phyloP scores from a whole-genome alignment of 1,140 invertebrate species.

The Heliconius hewitsoni region DNA sequence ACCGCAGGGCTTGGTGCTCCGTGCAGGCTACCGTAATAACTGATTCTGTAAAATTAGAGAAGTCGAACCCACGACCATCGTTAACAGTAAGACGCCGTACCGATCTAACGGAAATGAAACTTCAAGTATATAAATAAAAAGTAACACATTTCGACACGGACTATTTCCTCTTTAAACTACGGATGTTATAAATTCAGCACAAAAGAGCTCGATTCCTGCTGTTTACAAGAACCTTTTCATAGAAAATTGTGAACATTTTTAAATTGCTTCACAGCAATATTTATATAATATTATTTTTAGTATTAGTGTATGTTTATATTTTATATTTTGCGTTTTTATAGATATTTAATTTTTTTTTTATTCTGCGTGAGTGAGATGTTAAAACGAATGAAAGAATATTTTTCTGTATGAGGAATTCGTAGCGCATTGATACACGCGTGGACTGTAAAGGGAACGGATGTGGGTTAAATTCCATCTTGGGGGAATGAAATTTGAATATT shows the following conservation, averaged over 20 bases:
- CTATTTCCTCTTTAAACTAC: slow-evolving; percentile 13
- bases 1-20: too few relatives aligned
- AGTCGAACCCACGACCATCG: not conserved
- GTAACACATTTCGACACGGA: slow-evolving; percentile 12
- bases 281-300: slow-evolving; percentile 9
- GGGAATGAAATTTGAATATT: too few relatives aligned
- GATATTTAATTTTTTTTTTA: not conserved
- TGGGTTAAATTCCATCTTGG: too few relatives aligned
- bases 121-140: slow-evolving; percentile 11
- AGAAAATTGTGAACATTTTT: slow-evolving; percentile 10
- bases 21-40: too few relatives aligned
- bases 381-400: too few relatives aligned
- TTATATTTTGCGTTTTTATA: not conserved
- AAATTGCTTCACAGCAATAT: not conserved
- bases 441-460: too few relatives aligned
- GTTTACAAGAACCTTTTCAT: slow-evolving; percentile 15
- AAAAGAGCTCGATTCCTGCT: slow-evolving; percentile 13
- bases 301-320: not conserved
- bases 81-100: too few relatives aligned
- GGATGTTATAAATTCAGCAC: slow-evolving; percentile 14
- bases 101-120: not conserved
- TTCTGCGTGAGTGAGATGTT: too few relatives aligned
- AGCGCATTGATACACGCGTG: too few relatives aligned
- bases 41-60: too few relatives aligned
- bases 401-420: too few relatives aligned